Conservation (phyloP, 2,113 vertebrate species). For the Calyptomena viridis region DNA sequence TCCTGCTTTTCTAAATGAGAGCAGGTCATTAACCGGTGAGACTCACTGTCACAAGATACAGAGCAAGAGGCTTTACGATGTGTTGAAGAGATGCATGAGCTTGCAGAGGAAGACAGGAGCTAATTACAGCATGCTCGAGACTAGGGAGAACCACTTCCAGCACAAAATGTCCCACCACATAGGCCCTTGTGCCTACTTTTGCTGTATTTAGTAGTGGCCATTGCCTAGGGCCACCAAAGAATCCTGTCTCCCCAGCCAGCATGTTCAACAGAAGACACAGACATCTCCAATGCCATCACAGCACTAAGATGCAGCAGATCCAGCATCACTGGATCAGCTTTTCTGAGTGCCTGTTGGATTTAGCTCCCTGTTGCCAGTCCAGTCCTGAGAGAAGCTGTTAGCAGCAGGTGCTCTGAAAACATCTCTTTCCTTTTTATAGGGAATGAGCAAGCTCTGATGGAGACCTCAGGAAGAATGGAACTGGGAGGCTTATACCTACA, state of each 20-base stretch:
- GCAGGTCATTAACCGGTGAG: not conserved
- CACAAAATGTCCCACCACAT: fast-evolving
- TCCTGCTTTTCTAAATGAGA: not conserved
- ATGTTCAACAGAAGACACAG: not conserved
- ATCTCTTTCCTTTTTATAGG: not conserved
- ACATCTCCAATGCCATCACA: not conserved
- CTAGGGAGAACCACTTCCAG: not conserved
- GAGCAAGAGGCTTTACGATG: not conserved
- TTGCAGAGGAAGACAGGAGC: not conserved
- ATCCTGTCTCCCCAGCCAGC: not conserved
- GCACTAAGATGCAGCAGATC: not conserved
- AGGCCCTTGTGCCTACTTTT: not conserved
- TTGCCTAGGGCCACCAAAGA: not conserved
- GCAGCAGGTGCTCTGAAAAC: not conserved
- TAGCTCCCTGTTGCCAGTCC: not conserved
- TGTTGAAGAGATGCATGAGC: not conserved
- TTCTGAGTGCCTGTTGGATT: not conserved
- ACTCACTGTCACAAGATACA: not conserved
- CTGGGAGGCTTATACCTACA: not conserved
- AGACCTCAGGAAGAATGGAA: not conserved
- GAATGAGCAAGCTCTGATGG: not conserved
- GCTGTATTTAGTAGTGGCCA: not conserved
- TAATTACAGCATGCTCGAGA: not conserved
- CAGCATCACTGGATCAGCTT: not conserved
- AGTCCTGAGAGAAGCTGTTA: not conserved